phyloP scores from a whole-genome alignment of 2,888 invertebrate genomes.

The Amphiduros pacificus region DNA sequence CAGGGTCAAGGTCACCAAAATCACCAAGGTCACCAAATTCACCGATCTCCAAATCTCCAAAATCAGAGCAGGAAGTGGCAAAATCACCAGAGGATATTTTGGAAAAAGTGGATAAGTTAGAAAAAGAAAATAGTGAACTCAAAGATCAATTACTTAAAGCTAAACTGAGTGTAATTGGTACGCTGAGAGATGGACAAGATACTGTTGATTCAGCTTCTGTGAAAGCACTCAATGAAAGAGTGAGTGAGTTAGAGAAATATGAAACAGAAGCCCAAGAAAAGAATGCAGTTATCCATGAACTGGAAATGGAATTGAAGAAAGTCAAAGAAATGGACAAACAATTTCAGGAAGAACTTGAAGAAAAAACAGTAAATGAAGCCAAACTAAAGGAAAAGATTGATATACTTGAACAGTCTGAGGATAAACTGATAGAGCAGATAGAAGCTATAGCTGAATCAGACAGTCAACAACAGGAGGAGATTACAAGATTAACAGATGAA shows the following conservation, averaged over 20 bases:
- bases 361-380: neutral
- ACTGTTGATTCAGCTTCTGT: neutral
- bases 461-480: constrained; percentile 1
- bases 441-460: neutral
- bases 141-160: constrained; percentile 3
- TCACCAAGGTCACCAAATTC: neutral
- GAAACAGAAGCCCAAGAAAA: neutral
- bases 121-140: neutral
- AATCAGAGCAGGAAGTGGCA: neutral
- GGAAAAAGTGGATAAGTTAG: constrained; percentile 6
- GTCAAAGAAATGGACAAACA: neutral
- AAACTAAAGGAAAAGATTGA: constrained; percentile 7
- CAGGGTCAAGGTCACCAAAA: neutral
- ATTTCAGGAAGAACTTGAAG: neutral
- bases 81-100: neutral
- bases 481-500: neutral
- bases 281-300: neutral
- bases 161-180: constrained; percentile 9
- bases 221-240: neutral
- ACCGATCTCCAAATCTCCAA: neutral
- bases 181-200: neutral
- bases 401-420: constrained; percentile 16
- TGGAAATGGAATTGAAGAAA: neutral
- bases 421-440: constrained; percentile 16
- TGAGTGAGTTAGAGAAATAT: neutral